Evolutionary conservation across 2,888 invertebrate species (phyloP).

Genomic region (Philopedon plagiatum): DNA sequence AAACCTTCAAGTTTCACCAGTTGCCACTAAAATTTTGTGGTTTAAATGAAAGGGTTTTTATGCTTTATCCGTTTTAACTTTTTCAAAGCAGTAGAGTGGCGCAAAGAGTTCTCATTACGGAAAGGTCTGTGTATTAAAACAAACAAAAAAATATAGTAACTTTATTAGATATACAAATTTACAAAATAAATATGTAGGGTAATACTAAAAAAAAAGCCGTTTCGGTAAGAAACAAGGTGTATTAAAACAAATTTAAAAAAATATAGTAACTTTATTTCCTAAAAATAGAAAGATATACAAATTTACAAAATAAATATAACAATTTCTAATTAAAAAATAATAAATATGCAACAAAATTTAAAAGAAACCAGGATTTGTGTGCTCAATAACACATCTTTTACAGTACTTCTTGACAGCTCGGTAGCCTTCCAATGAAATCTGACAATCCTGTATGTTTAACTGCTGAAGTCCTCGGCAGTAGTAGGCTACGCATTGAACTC

Average conservation of each 20-base stretch:
- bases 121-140: no score
- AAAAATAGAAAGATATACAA: constrained; percentile 58
- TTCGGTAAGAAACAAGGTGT: no score
- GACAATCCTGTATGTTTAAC: constrained; percentile 94
- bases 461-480: constrained; percentile 92
- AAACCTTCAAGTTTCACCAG: no score
- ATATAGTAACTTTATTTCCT: constrained; percentile 40
- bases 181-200: no score
- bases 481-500: constrained; percentile 89
- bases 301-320: constrained; percentile 55
- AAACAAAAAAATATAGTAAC: no score
- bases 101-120: no score
- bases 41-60: no score
- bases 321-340: constrained; percentile 37
- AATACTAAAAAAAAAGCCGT: no score
- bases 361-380: constrained; percentile 95
- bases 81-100: no score
- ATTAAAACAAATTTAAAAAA: constrained; percentile 3
- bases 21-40: no score
- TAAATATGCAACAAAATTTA: constrained; percentile 65
- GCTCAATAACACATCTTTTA: constrained; percentile 93
- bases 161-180: no score
- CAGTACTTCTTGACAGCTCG: constrained; percentile 93
- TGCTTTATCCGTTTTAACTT: no score
- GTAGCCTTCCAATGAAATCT: constrained; percentile 90